Base-by-base conservation (phyloP, 2,888 invertebrate genomes). In the Alloscopus bannaensis region DNA sequence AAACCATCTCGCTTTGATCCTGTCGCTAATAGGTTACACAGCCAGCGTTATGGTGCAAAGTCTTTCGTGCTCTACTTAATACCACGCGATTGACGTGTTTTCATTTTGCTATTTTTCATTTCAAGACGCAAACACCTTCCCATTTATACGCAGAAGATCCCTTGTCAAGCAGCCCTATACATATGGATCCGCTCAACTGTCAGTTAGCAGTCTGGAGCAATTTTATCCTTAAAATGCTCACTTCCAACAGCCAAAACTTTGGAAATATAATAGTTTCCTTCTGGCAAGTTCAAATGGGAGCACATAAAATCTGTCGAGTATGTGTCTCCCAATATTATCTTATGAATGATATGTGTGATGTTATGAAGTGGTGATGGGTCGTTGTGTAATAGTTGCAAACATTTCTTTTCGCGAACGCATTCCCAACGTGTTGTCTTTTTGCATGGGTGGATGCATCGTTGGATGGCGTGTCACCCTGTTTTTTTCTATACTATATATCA, bases 281-380 rank as follows among this genome's bases (percentile, higher is more conserved):
- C 36, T 36, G 6, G 36, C 6, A 36, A 36, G 13, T 8, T 8
- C 13, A 13, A 13, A 36, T 13, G 36, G 8, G 13, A 52, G 24
- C 52, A 24, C n/a, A 24, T 24, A 16, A 20, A 52, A 8, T 24
- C 20, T 24, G 16, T 6, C 36, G 13, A 36, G 13, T 36, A 36
- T 36, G 13, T 52, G 4, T 4, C 52, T 22, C 22, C 20, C 52
- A 52, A 52, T 52, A 52, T 52, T 52, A 52, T 52, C 24, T 8
- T 52, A 8, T 52, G 47, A 47, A n/a, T 47, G 52, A 52, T 52
- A n/a, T n/a, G n/a, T n/a, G 24, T 22, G 24, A 20, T 22, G 16
- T 52, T 52, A 52, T 52, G 52, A 52, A 52, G 24, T 52, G 52
- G 24, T 22, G n/a, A n/a, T n/a, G n/a, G n/a, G n/a, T n/a, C n/a